phyloP scores from a whole-genome alignment of 1,140 invertebrate species.

The Geopemphigus sp. region DNA sequence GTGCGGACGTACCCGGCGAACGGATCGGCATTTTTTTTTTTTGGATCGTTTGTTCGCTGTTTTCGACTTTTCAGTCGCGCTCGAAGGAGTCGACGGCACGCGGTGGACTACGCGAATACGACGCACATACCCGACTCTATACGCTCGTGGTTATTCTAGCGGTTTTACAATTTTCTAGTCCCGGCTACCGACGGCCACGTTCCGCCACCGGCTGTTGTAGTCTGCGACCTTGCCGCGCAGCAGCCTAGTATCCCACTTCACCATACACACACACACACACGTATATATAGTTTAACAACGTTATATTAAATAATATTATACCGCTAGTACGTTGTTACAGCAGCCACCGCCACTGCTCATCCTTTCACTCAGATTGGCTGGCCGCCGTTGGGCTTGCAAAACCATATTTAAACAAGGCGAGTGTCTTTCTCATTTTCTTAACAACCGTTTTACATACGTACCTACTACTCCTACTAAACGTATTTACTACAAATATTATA shows the following conservation, averaged over 20 bases:
- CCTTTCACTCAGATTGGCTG: not conserved
- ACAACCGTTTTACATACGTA: too few species aligned
- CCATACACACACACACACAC: too few species aligned
- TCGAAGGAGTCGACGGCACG: conserved; percentile 3
- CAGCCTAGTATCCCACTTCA: too few species aligned
- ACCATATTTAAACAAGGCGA: not conserved
- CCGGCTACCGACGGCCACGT: not conserved
- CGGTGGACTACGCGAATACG: not conserved
- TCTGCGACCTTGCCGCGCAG: conserved; percentile 14
- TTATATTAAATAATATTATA: not conserved
- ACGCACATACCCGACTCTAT: not conserved
- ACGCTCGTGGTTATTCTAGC: not conserved
- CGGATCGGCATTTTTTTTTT: not conserved
- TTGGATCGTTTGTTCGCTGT: not conserved
- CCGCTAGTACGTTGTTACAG: not conserved
- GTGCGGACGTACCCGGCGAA: not conserved
- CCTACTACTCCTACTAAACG: too few species aligned
- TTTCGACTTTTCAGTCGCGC: too few species aligned
- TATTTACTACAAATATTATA: too few species aligned
- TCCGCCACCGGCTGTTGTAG: too few species aligned
- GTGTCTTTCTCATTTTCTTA: too few species aligned
- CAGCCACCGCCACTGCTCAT: not conserved
- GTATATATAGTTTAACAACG: not conserved
- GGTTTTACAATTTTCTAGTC: too few species aligned
- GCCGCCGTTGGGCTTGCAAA: conserved; percentile 8